These are phyloP conservation scores for Drosophila quadrilineata DNA, from an alignment of 1,140 invertebrate species.

Conservation along the genomic window DNA sequence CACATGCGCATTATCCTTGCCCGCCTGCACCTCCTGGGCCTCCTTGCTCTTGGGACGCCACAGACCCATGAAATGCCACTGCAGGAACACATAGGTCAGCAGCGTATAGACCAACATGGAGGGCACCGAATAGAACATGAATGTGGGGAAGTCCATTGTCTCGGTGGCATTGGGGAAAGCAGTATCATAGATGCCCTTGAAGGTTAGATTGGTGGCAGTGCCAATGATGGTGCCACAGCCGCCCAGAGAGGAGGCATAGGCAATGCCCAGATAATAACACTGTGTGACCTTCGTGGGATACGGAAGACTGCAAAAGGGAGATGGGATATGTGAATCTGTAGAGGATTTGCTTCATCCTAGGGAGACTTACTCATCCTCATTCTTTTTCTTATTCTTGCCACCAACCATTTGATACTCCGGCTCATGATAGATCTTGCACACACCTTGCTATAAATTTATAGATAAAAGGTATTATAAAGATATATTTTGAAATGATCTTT, in stretches of 20 bases:
- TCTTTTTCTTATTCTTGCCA: conserved; percentile 81
- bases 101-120: conserved; percentile 88
- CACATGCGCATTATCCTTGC: conserved; percentile 84
- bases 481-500: neutral
- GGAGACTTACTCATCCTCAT: conserved; percentile 78
- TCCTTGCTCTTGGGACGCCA: conserved; percentile 85
- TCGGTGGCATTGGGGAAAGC: conserved; percentile 83
- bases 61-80: conserved; percentile 89
- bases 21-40: conserved; percentile 83
- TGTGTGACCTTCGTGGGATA: conserved; percentile 86
- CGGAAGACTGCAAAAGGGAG: conserved; percentile 71
- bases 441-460: conserved; percentile 82
- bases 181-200: conserved; percentile 88
- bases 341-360: neutral
- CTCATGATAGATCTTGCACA: conserved; percentile 84
- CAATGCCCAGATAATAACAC: conserved; percentile 89
- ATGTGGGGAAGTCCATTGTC: conserved; percentile 87
- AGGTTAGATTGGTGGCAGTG: conserved; percentile 93
- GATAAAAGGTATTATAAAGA: neutral
- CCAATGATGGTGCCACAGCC: conserved; percentile 94
- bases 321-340: conserved; percentile 2
- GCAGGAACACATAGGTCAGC: conserved; percentile 87
- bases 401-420: conserved; percentile 81
- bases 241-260: conserved; percentile 91
- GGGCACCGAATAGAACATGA: conserved; percentile 86